These are phyloP conservation scores for Campylomormyrus numenius DNA, from an alignment of 2,113 vertebrate species.

Conservation along the genomic window DNA sequence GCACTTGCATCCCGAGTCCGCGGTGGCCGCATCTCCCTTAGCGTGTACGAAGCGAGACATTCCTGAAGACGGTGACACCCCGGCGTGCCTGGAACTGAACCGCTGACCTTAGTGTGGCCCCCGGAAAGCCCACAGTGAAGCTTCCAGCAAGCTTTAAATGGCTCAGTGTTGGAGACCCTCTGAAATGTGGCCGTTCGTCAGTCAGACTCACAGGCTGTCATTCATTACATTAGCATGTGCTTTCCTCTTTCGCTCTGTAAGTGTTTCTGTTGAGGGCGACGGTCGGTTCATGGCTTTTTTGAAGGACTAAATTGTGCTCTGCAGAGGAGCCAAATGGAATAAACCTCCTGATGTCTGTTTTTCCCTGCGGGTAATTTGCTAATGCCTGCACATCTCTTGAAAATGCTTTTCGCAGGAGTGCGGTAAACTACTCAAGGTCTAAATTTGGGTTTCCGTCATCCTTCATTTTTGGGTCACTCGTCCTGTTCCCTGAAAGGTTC, in stretches of 20 bases:
- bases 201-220: background rate
- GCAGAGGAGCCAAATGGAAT: background rate
- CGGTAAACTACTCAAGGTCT: background rate
- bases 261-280: background rate
- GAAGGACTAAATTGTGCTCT: background rate
- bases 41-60: background rate
- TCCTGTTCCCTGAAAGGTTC: background rate
- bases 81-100: background rate
- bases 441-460: background rate
- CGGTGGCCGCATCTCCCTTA: background rate
- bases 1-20: background rate
- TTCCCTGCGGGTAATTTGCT: background rate
- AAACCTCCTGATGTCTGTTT: background rate
- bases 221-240: background rate
- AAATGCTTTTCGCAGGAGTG: background rate
- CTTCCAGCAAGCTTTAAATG: background rate
- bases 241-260: background rate
- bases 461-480: background rate
- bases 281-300: background rate
- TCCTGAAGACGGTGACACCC: background rate
- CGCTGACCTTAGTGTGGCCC: background rate
- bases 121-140: background rate
- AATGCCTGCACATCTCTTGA: background rate
- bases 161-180: background rate
- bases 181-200: background rate